These are phyloP conservation scores for Chlorodrepanis virens DNA, from an alignment of 2,113 vertebrate genomes.

Conservation along the genomic window DNA sequence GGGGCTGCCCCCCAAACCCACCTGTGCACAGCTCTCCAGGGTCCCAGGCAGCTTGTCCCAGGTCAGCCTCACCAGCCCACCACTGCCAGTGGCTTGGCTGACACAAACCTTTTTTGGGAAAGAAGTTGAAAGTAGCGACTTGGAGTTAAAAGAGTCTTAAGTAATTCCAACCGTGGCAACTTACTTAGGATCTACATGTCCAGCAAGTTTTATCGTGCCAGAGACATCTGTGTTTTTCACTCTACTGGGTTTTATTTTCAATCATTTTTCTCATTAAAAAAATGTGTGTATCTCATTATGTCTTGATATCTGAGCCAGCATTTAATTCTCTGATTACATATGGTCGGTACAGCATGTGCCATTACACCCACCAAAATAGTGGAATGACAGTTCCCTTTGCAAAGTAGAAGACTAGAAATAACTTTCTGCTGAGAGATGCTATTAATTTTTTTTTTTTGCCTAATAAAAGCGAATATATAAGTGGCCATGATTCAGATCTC, in stretches of 20 bases:
- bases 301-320: slow-evolving; percentile 47
- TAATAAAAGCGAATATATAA: neutral
- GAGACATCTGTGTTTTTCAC: slow-evolving; percentile 58
- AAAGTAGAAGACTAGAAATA: slow-evolving; percentile 54
- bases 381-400: slow-evolving; percentile 53
- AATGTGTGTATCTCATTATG: slow-evolving; percentile 48
- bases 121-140: neutral
- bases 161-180: neutral
- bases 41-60: neutral
- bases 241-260: slow-evolving; percentile 50
- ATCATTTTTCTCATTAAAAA: slow-evolving; percentile 60
- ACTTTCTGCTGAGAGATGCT: slow-evolving; percentile 58
- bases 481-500: slow-evolving; percentile 40
- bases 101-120: fast-evolving
- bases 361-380: slow-evolving; percentile 58
- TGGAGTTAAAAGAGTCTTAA: neutral
- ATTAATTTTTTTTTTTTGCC: neutral
- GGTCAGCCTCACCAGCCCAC: neutral
- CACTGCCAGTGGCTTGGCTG: neutral
- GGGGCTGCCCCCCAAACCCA: neutral
- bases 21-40: fast-evolving
- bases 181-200: neutral
- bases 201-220: neutral
- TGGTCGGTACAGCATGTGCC: slow-evolving; percentile 65
- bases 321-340: slow-evolving; percentile 57